Percentiles rank a stretch among this genome's conserved stretches.
Evolutionary conservation across 2,888 invertebrate genomes (phyloP).

Genomic region (Tetranychus piercei): DNA sequence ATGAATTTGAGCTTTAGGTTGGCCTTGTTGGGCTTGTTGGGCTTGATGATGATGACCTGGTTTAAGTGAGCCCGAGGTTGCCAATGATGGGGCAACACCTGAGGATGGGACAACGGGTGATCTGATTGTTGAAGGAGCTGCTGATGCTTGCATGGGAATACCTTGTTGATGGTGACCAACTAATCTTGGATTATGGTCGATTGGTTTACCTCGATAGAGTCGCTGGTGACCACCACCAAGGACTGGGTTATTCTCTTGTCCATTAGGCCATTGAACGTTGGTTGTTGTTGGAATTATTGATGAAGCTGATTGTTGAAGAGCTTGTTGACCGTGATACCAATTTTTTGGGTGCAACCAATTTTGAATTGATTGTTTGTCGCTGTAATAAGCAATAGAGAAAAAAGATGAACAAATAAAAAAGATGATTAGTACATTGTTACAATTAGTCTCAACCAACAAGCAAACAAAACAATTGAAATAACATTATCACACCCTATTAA

Average conservation of each 20-base stretch:
- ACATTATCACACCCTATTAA: neutral
- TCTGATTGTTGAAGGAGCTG: neutral
- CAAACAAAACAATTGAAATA: neutral
- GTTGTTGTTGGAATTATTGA: neutral
- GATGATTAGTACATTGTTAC: neutral
- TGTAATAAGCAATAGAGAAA: neutral
- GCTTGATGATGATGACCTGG: conserved; percentile 1
- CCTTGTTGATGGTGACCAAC: neutral
- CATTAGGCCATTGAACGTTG: neutral
- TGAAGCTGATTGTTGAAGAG: neutral
- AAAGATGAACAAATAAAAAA: neutral
- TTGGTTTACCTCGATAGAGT: neutral
- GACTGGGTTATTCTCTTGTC: neutral
- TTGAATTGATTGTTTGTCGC: conserved; percentile 8
- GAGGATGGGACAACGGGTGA: neutral
- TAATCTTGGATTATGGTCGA: neutral
- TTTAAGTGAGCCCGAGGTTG: neutral
- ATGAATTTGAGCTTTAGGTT: neutral
- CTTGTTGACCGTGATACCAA: neutral
- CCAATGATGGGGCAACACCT: neutral
- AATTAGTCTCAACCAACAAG: neutral
- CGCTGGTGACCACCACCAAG: neutral
- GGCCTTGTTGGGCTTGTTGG: conserved; percentile 3
- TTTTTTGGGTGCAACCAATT: conserved; percentile 6
- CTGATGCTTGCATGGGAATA: neutral